These are phyloP conservation scores for Lytechinus variegatus DNA, from an alignment of 35 echinoderm and acorn worm species.

Conservation along the genomic window DNA sequence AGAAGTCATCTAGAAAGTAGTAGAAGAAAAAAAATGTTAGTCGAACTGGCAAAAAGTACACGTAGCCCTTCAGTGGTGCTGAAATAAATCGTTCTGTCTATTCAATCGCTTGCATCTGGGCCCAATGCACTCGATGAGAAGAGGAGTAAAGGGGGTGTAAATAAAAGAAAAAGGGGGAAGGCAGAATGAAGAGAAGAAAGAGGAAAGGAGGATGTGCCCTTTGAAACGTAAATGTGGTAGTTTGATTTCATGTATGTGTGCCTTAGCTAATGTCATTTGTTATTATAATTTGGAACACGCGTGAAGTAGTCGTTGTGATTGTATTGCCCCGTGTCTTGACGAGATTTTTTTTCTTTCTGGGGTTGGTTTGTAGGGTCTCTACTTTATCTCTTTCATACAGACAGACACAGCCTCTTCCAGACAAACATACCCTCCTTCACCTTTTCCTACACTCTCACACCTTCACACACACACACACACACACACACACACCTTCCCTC, in stretches of 20 bases:
- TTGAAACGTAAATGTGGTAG: slow-evolving; percentile 16
- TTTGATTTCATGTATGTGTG: slow-evolving; percentile 18
- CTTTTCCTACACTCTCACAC: not conserved
- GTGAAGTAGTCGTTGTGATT: slow-evolving; percentile 24
- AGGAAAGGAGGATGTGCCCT: slow-evolving; percentile 10
- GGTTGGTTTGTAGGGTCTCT: not conserved
- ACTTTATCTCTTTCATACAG: not conserved
- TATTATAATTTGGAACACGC: slow-evolving; percentile 24
- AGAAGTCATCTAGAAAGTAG: slow-evolving; percentile 31
- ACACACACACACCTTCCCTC: no score
- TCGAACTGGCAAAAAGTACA: slow-evolving; percentile 25
- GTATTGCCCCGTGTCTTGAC: not conserved
- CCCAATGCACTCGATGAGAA: slow-evolving; percentile 16
- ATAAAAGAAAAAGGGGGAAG: not conserved
- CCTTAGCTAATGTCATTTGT: slow-evolving; percentile 21
- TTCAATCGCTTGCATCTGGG: slow-evolving; percentile 26
- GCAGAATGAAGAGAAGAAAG: not conserved
- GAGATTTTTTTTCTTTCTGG: not conserved
- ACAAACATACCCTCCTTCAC: not conserved
- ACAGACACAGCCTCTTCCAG: no score
- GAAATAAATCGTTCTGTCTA: slow-evolving; percentile 45
- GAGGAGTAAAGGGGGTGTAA: slow-evolving; percentile 1
- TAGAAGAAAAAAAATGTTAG: slow-evolving; percentile 2
- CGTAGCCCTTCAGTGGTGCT: not conserved
- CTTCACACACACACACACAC: no score